These are phyloP conservation scores for Sarcophilus harrisii DNA, from an alignment of 2,797 vertebrate species.

Conservation along the genomic window DNA sequence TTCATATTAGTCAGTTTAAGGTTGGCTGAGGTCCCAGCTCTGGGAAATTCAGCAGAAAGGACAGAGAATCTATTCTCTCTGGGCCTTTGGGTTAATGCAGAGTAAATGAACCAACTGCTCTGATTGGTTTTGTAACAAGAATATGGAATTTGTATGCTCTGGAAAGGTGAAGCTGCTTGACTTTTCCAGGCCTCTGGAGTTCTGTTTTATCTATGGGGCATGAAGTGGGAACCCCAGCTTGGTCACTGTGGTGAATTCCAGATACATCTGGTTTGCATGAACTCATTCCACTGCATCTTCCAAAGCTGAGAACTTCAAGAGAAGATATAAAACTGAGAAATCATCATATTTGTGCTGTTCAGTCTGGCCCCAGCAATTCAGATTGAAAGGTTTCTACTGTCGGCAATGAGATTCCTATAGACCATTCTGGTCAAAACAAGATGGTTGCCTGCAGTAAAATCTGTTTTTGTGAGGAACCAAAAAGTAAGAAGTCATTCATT, in stretches of 20 bases:
- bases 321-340: background rate
- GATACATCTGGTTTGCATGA: background rate
- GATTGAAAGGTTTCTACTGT: background rate
- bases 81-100: slow-evolving; percentile 1
- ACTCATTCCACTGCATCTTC: background rate
- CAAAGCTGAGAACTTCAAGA: background rate
- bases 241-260: background rate
- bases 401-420: background rate
- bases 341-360: background rate
- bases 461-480: background rate
- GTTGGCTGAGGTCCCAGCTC: background rate
- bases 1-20: background rate
- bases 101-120: background rate
- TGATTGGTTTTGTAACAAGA: background rate
- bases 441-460: background rate
- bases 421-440: background rate
- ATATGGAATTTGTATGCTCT: background rate
- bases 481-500: background rate
- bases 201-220: background rate
- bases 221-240: background rate
- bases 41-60: background rate
- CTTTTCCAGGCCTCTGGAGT: background rate
- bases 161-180: background rate
- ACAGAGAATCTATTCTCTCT: background rate
- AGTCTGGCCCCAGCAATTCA: background rate